Evolutionary conservation across 2,888 invertebrate species (phyloP).

Genomic region (Adineta ricciae): DNA sequence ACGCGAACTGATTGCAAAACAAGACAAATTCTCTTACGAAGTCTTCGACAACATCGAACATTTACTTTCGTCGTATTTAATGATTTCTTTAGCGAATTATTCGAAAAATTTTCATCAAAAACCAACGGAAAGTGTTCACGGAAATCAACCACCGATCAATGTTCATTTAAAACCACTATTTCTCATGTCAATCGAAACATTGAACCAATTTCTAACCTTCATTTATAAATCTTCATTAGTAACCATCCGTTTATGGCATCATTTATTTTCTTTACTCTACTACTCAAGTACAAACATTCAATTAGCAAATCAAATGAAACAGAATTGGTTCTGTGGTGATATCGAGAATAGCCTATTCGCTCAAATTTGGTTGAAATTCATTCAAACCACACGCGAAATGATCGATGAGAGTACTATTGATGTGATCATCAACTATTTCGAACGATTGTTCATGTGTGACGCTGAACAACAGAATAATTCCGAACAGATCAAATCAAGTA

Average conservation of each 20-base stretch:
- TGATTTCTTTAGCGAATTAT: background rate
- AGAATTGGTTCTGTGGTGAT: background rate
- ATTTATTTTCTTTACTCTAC: constrained; percentile 7
- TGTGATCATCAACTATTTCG: background rate
- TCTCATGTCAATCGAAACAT: constrained; percentile 12
- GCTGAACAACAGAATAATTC: background rate
- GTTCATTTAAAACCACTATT: constrained; percentile 8
- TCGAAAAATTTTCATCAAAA: background rate
- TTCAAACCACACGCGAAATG: background rate
- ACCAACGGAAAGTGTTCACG: background rate
- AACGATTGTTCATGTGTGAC: constrained; percentile 19
- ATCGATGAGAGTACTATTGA: constrained; percentile 14
- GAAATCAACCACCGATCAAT: constrained; percentile 4
- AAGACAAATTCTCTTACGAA: background rate
- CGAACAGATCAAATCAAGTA: background rate
- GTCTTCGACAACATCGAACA: background rate
- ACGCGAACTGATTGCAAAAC: background rate
- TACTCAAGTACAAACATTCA: constrained; percentile 18
- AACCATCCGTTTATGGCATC: background rate
- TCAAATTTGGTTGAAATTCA: background rate
- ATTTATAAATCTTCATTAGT: background rate
- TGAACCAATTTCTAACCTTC: background rate
- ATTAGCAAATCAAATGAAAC: background rate
- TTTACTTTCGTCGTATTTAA: constrained; percentile 8
- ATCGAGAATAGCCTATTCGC: background rate